phyloP scores from a whole-genome alignment of 2,888 invertebrate species.

The Polyploca ridens region DNA sequence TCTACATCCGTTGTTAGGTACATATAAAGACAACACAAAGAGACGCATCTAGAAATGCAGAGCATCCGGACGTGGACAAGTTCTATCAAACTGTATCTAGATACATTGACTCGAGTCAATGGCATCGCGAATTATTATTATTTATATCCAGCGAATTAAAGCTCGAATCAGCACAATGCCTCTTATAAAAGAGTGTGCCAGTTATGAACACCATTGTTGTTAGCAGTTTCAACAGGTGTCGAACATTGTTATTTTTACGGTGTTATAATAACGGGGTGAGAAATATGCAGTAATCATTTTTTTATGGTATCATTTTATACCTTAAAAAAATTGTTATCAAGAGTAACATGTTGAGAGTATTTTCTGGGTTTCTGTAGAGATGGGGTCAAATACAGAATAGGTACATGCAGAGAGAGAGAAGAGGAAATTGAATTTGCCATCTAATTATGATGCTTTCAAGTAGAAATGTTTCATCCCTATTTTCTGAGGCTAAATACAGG shows the following conservation, averaged over 20 bases:
- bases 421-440: not conserved
- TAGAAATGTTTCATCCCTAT: constrained; percentile 26
- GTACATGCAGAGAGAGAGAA: too few species aligned
- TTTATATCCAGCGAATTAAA: not conserved
- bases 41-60: too few species aligned
- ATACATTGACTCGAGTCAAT: constrained; percentile 19
- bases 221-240: constrained; percentile 36
- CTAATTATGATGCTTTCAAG: constrained; percentile 10
- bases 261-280: not conserved
- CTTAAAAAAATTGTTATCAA: too few species aligned
- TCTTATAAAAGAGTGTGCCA: constrained; percentile 33
- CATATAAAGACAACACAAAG: too few species aligned
- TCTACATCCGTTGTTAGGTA: too few species aligned
- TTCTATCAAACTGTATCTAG: not conserved
- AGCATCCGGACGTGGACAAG: constrained; percentile 7
- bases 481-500: constrained; percentile 53
- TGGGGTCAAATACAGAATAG: not conserved
- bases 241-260: constrained; percentile 8
- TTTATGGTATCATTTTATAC: too few species aligned
- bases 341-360: not conserved
- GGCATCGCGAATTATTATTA: constrained; percentile 27
- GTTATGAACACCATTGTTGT: constrained; percentile 32
- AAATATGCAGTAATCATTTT: not conserved
- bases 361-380: too few species aligned
- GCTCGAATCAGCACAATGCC: constrained; percentile 19